Conservation (phyloP, 37 sponge, comb jelly and placozoan species). For the Petrosia ficiformis region DNA sequence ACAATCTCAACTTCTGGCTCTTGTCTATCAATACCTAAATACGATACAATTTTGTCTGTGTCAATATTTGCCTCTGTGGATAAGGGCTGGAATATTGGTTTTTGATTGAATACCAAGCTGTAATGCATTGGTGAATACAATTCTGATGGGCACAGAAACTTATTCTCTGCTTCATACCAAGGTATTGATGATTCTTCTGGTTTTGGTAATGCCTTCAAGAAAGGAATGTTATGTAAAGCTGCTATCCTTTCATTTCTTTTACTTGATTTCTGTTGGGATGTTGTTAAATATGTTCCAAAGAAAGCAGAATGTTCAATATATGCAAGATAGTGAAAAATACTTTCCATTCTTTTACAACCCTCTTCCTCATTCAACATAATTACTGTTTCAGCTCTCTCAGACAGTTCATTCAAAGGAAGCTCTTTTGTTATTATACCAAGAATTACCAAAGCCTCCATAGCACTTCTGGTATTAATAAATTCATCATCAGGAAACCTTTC, state of each 20-base stretch:
- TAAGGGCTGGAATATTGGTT: conserved; percentile 5
- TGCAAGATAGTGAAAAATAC: conserved; percentile 17
- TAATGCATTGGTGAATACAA: not conserved
- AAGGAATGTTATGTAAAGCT: conserved; percentile 18
- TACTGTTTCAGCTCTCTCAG: conserved; percentile 36
- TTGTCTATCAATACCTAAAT: conserved; percentile 8
- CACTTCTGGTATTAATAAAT: too few relatives aligned
- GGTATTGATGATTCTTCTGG: conserved; percentile 30
- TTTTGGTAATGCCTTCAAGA: conserved; percentile 17
- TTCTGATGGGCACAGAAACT: conserved; percentile 11
- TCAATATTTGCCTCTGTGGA: not conserved
- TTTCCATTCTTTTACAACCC: conserved; percentile 9
- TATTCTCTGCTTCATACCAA: conserved; percentile 14
- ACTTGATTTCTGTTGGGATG: not conserved
- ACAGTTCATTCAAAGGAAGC: conserved; percentile 20
- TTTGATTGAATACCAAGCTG: conserved; percentile 19
- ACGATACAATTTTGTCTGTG: not conserved
- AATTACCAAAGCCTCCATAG: not conserved
- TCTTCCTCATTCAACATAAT: not conserved
- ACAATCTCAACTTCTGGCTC: conserved; percentile 6
- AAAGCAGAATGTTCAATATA: not conserved
- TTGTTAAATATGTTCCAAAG: not conserved
- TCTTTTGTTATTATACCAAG: conserved; percentile 37
- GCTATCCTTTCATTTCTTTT: conserved; percentile 1
- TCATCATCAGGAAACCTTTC: conserved; percentile 43